A percentile compares a stretch with the other conserved stretches of the same genome.
Evolutionary conservation across 2,888 invertebrate species (phyloP).

Genomic region (Gastrophysa polygoni): DNA sequence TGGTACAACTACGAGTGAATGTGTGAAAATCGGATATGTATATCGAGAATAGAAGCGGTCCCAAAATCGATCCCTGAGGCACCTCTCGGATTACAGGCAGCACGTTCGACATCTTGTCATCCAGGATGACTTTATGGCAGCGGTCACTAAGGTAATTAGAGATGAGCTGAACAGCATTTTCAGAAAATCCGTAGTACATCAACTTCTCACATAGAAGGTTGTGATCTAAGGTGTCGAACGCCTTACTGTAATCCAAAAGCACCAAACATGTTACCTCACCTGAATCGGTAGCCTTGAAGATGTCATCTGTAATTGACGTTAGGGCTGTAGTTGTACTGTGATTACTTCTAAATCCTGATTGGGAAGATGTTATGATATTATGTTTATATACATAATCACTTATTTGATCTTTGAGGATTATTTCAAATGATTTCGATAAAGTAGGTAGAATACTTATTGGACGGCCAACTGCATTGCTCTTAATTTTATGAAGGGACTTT

Average conservation of each 20-base stretch:
- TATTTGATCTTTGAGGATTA: constrained; percentile 1
- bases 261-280: neutral
- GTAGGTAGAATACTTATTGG: neutral
- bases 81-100: too few relatives aligned
- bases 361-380: constrained; percentile 1
- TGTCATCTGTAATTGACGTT: neutral
- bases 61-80: too few relatives aligned
- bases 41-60: too few relatives aligned
- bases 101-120: too few relatives aligned
- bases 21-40: too few relatives aligned
- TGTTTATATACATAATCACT: neutral
- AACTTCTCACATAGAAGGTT: neutral
- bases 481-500: too few relatives aligned
- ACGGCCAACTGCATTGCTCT: too few relatives aligned
- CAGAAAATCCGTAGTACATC: too few relatives aligned
- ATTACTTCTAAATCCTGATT: neutral
- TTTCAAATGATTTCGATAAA: neutral
- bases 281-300: neutral
- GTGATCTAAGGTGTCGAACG: neutral
- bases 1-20: too few relatives aligned
- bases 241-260: neutral
- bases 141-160: too few relatives aligned
- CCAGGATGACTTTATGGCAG: too few relatives aligned
- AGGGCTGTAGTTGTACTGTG: constrained; percentile 1
- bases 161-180: too few relatives aligned